phyloP scores from a whole-genome alignment of 2,888 invertebrate species.

The Tetragonisca angustula region DNA sequence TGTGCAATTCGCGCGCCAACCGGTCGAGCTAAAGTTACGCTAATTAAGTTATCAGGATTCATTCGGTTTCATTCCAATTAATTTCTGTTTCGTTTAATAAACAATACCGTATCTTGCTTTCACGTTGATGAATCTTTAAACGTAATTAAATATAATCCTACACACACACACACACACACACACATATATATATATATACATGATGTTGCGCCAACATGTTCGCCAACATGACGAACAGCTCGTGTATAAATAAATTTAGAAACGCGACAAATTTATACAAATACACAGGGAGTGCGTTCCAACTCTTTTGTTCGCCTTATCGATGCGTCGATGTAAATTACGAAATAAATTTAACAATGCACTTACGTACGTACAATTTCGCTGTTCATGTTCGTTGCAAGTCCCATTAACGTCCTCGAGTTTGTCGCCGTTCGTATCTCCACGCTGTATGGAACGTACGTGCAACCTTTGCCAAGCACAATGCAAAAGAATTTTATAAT shows the following conservation, averaged over 20 bases:
- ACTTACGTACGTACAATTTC: background rate
- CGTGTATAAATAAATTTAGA: background rate
- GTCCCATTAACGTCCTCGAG: too few relatives aligned
- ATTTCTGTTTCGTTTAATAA: slow-evolving; percentile 12
- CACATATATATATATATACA: too few relatives aligned
- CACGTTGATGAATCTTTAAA: slow-evolving; percentile 12
- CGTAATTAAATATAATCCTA: slow-evolving; percentile 12
- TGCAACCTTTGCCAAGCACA: too few relatives aligned
- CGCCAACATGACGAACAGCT: background rate
- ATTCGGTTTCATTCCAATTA: slow-evolving; percentile 35
- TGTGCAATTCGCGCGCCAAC: slow-evolving; percentile 9
- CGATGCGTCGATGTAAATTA: background rate
- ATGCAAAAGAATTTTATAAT: too few relatives aligned
- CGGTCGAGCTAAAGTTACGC: background rate
- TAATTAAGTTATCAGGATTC: slow-evolving; percentile 34
- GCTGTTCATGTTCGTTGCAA: too few relatives aligned
- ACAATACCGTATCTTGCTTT: background rate
- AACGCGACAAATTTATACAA: background rate
- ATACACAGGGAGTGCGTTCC: background rate
- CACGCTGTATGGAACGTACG: too few relatives aligned
- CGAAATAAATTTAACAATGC: background rate
- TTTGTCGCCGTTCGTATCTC: too few relatives aligned
- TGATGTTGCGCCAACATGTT: background rate
- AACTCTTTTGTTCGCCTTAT: background rate
- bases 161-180: too few relatives aligned